Base-by-base conservation (phyloP, 2,888 invertebrate species). In the Phasia obesa region DNA sequence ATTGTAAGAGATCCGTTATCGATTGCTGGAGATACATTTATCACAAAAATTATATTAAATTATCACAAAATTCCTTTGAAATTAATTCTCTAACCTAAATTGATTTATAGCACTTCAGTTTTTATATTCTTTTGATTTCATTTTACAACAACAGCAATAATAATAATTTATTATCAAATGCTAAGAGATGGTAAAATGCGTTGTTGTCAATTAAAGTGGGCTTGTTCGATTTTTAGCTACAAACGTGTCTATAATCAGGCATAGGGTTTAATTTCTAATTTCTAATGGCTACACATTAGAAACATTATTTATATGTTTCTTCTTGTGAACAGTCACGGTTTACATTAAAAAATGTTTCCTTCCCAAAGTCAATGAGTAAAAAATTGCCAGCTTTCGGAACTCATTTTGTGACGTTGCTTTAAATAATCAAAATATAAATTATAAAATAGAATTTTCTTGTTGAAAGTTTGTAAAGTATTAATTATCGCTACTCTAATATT, bases 71-170 rank as follows among this genome's bases (percentile, higher is more conserved):
- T 49, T 17, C 17, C 13, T 5, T 51, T 62, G 17, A 31, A 55
- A 55, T 64, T 47, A 27, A 44, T 44, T 64, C 47, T 47, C 35
- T 53, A 74, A 74, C 53, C 64, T 75, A 57, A 75, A 75, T 75
- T 47, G 64, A 7, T 49, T 75, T 75, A 31, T 38, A 25, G 55
- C 55, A 42, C 59, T 73, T 62, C 4, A 51, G 17, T 38, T 59
- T 57, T 47, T 51, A 38, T n/a, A n/a, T n/a, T 71, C 25, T 71
- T 13, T 9, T 49, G 5, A 59, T 71, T 57, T 7, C 38, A 9
- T 23, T 35, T 5, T 21, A 31, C 9, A 47, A 60, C 35, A 23
- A n/a, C 21, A 51, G 19, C 19, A 59, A 6, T 19, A 42, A 19
- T 4, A 69, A 53, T 6, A 31, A 21, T 35, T 35, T 27, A 25